Evolutionary conservation across 2,888 invertebrate species (phyloP).

Genomic region (Idaea aversata): DNA sequence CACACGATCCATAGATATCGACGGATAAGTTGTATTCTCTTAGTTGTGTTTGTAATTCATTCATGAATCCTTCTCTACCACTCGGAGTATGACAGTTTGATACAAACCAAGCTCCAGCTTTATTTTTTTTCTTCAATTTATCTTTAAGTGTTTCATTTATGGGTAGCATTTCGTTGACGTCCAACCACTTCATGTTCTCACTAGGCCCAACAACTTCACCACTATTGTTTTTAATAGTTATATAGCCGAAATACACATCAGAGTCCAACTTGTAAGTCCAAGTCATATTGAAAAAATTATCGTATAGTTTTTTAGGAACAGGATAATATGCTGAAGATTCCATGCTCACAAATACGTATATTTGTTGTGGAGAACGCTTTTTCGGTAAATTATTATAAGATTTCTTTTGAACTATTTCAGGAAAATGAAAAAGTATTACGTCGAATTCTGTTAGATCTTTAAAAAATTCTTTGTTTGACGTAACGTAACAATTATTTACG

Average conservation of each 20-base stretch:
- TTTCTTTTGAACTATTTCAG: constrained; percentile 33
- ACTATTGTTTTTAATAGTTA: constrained; percentile 38
- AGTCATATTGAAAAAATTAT: constrained; percentile 61
- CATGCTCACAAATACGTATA: constrained; percentile 51
- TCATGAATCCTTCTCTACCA: constrained; percentile 25
- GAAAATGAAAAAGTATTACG: constrained; percentile 49
- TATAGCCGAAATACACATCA: constrained; percentile 53
- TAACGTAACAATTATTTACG: constrained; percentile 51
- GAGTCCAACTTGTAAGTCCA: constrained; percentile 61
- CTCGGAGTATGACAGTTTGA: constrained; percentile 38
- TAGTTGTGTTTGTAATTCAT: constrained; percentile 27
- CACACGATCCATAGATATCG: constrained; percentile 47
- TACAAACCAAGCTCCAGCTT: constrained; percentile 44
- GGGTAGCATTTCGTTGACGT: constrained; percentile 39
- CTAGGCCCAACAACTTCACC: constrained; percentile 41
- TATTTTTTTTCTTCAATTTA: constrained; percentile 32
- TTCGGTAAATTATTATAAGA: constrained; percentile 27
- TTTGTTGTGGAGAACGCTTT: constrained; percentile 44
- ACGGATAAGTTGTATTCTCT: constrained; percentile 32
- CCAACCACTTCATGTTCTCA: constrained; percentile 41
- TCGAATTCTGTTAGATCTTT: constrained; percentile 45
- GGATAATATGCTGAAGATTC: constrained; percentile 55
- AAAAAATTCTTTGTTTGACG: constrained; percentile 35
- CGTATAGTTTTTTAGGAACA: constrained; percentile 35
- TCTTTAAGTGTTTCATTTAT: constrained; percentile 32